These are phyloP conservation scores for Limnephilus marmoratus DNA, from an alignment of 2,888 invertebrate genomes.

Conservation along the genomic window DNA sequence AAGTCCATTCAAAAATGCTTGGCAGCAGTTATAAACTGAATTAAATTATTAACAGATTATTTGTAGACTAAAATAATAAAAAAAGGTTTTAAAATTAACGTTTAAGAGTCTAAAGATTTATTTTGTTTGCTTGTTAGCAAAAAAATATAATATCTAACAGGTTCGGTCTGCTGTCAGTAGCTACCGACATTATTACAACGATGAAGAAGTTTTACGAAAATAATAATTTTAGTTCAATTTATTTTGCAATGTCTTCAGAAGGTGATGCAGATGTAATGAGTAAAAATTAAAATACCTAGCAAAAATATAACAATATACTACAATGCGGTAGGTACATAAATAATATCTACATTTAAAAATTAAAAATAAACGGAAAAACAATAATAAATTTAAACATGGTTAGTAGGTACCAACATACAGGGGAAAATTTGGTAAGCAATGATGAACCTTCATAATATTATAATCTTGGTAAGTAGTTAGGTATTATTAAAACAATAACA, in stretches of 20 bases:
- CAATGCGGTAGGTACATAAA: too few species aligned
- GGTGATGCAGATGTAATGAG: background rate
- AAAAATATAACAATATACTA: background rate
- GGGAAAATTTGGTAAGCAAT: too few species aligned
- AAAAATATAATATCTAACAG: background rate
- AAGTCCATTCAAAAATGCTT: background rate
- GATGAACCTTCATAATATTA: too few species aligned
- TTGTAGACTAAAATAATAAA: background rate
- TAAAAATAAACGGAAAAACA: too few species aligned
- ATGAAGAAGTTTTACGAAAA: background rate
- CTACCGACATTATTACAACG: background rate
- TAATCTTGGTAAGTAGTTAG: too few species aligned
- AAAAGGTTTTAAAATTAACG: background rate
- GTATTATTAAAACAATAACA: too few species aligned
- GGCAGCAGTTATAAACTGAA: background rate
- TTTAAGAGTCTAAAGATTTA: too few species aligned
- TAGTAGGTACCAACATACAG: too few species aligned
- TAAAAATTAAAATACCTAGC: background rate
- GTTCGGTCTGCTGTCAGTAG: background rate
- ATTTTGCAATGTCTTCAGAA: too few species aligned
- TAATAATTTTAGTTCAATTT: background rate
- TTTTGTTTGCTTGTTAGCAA: background rate
- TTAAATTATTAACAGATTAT: background rate
- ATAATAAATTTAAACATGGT: too few species aligned
- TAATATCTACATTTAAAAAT: too few species aligned